Conservation (phyloP, 2,888 invertebrate genomes). For the Abrostola triplasia region DNA sequence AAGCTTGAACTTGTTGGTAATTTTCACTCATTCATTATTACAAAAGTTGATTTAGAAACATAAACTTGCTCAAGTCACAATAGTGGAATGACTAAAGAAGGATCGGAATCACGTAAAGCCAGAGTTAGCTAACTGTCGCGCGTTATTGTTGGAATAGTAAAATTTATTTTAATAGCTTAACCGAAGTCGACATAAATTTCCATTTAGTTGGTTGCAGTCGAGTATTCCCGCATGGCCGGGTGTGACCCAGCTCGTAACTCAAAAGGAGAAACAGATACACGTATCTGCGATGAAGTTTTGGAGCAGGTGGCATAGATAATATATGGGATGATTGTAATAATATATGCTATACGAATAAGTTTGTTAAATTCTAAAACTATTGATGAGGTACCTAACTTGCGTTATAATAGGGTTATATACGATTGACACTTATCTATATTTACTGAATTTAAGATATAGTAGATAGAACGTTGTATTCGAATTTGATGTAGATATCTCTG, state of each 20-base stretch:
- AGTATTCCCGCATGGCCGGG: slow-evolving; percentile 61
- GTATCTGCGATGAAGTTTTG: slow-evolving; percentile 68
- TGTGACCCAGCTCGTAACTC: slow-evolving; percentile 69
- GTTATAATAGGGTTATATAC: no score
- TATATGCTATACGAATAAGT: no score
- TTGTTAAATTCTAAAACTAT: no score
- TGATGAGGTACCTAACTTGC: no score
- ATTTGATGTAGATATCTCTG: no score
- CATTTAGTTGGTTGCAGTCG: slow-evolving; percentile 72
- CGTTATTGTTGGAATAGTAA: slow-evolving; percentile 47
- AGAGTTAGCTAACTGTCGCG: slow-evolving; percentile 36
- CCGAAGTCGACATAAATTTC: slow-evolving; percentile 75
- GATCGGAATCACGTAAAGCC: slow-evolving; percentile 16
- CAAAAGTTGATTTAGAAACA: slow-evolving; percentile 8
- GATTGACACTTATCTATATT: no score
- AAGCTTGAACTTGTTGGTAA: slow-evolving; percentile 30
- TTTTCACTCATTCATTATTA: slow-evolving; percentile 9
- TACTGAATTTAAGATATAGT: no score
- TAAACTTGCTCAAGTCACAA: background rate
- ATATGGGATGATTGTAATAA: slow-evolving; percentile 48
- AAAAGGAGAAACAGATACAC: slow-evolving; percentile 71
- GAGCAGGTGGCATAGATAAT: slow-evolving; percentile 71
- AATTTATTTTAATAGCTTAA: slow-evolving; percentile 61
- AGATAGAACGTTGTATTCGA: no score
- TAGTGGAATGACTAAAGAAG: slow-evolving; percentile 2